These are phyloP conservation scores for Lerista edwardsae DNA, from an alignment of 2,797 vertebrate species.

Conservation along the genomic window DNA sequence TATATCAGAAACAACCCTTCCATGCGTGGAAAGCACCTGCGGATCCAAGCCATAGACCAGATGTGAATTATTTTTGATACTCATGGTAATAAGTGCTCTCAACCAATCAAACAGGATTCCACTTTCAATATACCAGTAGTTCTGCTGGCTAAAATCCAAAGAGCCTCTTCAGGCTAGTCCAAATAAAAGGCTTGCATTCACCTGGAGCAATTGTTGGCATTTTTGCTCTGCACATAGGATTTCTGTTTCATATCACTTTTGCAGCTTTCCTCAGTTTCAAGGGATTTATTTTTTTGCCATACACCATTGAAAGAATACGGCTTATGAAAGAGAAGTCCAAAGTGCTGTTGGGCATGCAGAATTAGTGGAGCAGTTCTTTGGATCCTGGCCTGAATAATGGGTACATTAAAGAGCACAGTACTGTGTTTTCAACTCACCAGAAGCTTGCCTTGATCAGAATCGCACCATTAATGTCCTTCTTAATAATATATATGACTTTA, in stretches of 20 bases:
- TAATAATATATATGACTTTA: not conserved
- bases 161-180: not conserved
- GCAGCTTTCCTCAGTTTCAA: not conserved
- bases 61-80: conserved; percentile 33
- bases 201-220: not conserved
- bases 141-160: not conserved
- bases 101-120: conserved; percentile 15
- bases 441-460: conserved; percentile 4
- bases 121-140: too few relatives aligned
- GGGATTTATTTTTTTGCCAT: not conserved
- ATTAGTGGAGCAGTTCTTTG: not conserved
- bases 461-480: not conserved
- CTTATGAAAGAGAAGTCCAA: not conserved
- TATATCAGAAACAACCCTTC: too few relatives aligned
- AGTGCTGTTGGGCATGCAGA: not conserved
- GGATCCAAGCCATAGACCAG: not conserved
- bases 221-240: not conserved
- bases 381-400: not conserved
- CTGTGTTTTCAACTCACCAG: conserved; percentile 7
- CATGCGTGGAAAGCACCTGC: too few relatives aligned
- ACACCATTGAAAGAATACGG: not conserved
- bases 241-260: not conserved
- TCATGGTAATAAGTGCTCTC: conserved; percentile 15
- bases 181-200: not conserved
- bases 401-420: conserved; percentile 3